phyloP scores from a whole-genome alignment of 2,888 invertebrate species.

The Sepiola atlantica region DNA sequence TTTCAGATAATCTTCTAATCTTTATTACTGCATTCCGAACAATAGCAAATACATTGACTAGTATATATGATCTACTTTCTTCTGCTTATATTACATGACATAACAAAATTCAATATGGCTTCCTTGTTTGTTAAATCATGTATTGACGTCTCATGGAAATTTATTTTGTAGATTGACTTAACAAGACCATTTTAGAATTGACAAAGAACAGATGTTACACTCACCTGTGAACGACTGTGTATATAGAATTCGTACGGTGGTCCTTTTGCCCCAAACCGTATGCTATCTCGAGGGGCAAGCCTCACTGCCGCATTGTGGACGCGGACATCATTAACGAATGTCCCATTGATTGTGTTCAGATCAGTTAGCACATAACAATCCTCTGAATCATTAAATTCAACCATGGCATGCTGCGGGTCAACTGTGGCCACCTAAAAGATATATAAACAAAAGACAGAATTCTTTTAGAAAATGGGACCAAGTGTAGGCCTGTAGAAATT shows the following conservation, averaged over 20 bases:
- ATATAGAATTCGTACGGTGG: slow-evolving; percentile 70
- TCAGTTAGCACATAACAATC: slow-evolving; percentile 74
- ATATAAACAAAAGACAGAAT: background rate
- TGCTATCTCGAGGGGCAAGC: slow-evolving; percentile 71
- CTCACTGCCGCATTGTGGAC: slow-evolving; percentile 75
- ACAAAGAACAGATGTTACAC: slow-evolving; percentile 46
- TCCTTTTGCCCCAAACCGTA: slow-evolving; percentile 72
- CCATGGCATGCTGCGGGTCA: slow-evolving; percentile 73
- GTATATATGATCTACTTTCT: no score
- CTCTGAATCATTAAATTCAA: slow-evolving; percentile 73
- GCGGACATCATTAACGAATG: slow-evolving; percentile 74
- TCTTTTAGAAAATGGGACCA: no score
- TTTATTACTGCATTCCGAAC: no score
- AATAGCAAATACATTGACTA: no score
- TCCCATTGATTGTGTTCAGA: slow-evolving; percentile 74
- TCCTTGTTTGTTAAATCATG: background rate
- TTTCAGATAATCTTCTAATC: no score
- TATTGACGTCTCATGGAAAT: background rate
- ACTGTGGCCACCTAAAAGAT: slow-evolving; percentile 67
- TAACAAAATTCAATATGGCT: no score
- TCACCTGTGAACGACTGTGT: slow-evolving; percentile 66
- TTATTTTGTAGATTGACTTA: background rate
- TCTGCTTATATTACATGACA: no score
- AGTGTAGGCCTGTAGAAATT: no score
- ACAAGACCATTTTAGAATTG: background rate